Evolutionary conservation across 2,888 invertebrate species (phyloP).

Genomic region (Rhagium mordax): DNA sequence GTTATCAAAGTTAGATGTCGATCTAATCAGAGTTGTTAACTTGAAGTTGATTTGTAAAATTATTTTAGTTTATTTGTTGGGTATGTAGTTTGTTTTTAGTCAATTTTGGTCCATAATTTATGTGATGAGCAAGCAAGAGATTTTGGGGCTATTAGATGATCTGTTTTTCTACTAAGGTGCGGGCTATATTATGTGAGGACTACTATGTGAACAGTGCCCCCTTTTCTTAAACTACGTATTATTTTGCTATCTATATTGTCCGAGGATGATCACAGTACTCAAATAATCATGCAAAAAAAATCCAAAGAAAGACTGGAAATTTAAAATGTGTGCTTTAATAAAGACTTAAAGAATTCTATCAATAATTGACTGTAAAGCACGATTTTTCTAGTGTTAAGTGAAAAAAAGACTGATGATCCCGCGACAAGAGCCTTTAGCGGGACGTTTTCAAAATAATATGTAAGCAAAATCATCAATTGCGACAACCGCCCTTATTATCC

Average conservation of each 20-base stretch:
- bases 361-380: slow-evolving; percentile 14
- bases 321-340: slow-evolving; percentile 14
- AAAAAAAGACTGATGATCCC: slow-evolving; percentile 26
- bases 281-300: slow-evolving; percentile 7
- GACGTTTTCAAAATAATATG: not conserved
- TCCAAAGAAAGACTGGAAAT: slow-evolving; percentile 24
- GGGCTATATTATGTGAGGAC: no score
- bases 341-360: slow-evolving; percentile 17
- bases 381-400: slow-evolving; percentile 21
- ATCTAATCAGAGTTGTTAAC: no score
- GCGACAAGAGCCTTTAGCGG: not conserved
- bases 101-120: no score
- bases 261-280: not conserved
- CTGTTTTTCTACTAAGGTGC: no score
- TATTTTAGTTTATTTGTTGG: no score
- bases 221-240: no score
- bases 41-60: no score
- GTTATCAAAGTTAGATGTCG: no score
- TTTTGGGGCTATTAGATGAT: no score
- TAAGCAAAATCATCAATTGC: slow-evolving; percentile 1
- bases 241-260: not conserved
- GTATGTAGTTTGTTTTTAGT: no score
- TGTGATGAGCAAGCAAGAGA: no score
- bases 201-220: no score
- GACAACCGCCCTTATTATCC: slow-evolving; percentile 9